Percentiles rank a stretch among this genome's conserved stretches.
Evolutionary conservation across 2,113 vertebrate genomes (phyloP).

Genomic region (Dolichallabes microphthalmus): DNA sequence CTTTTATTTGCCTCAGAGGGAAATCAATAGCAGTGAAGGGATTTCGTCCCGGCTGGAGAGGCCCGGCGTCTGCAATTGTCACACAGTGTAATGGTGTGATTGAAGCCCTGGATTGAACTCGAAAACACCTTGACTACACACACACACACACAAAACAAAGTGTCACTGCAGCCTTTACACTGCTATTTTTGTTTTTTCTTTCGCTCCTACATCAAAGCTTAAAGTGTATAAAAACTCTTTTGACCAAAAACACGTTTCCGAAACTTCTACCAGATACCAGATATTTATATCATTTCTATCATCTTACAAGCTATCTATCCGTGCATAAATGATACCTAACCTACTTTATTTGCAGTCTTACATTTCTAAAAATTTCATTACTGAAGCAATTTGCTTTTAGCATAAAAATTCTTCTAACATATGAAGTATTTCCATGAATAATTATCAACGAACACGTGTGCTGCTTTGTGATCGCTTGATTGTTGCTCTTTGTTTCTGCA

Average conservation of each 20-base stretch:
- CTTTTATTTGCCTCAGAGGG: background rate
- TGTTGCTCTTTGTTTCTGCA: background rate
- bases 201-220: background rate
- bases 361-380: background rate
- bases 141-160: conserved; percentile 6
- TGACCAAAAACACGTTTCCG: background rate
- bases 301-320: background rate
- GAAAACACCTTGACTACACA: conserved; percentile 6
- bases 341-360: background rate
- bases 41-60: background rate
- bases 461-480: no score
- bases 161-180: background rate
- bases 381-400: background rate
- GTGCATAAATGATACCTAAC: background rate
- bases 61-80: conserved; percentile 4
- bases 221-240: background rate
- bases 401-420: background rate
- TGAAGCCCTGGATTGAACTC: conserved; percentile 21
- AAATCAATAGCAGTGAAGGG: conserved; percentile 19
- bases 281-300: background rate
- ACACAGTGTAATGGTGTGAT: conserved; percentile 13
- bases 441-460: background rate
- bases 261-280: background rate
- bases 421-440: background rate
- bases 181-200: conserved; percentile 1